Base-by-base conservation (phyloP, 2,797 vertebrate species). In the Gallinago nigripennis region DNA sequence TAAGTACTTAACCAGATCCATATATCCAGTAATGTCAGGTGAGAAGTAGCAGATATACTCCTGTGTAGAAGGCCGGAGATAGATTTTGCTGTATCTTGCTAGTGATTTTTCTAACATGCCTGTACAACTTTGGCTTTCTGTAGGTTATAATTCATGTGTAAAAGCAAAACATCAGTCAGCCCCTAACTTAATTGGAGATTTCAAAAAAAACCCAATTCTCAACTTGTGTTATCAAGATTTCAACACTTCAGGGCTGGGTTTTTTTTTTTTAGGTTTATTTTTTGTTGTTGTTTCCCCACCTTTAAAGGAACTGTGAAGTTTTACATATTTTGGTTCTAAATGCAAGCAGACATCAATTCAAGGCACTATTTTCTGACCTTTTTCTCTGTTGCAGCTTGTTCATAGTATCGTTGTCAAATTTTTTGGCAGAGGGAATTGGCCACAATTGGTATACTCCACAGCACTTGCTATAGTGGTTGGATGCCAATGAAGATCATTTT, bases 301-400 rank as follows among this genome's bases (percentile, higher is more conserved):
- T 68, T 81, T 86, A 92, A 93, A 76, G 61, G 82, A 88, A 84
- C 77, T 64, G 64, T 75, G 76, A 88, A 86, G 45, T 85, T 93
- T 95, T 92, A 69, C 37, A 8, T 71, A 33, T 54, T 96, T 94
- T 80, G 70, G 81, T 95, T 88, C 70, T 86, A 45, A 84, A 54
- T 15, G 23, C 31, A 45, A 60, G 31, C 73, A 95, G 53, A 69
- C 9, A 37, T 35, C 1, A 1, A 63, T 86, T 46, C 81, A 75
- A 66, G 37, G 51, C 37, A 13, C 48, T 31, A 2, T 73, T 65
- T 66, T 54, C 66, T 82, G 66, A 54, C 28, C 61, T 37, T 66
- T 45, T 58, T 30, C 51, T 91, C 68, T 8, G 10, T 2, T 53
- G 61, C 58, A 72, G 8, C 54, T 82, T 45, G 39, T 45, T 86